These are phyloP conservation scores for Gastracanthus pulcherrimus DNA, from an alignment of 2,888 invertebrate species.

Conservation along the genomic window DNA sequence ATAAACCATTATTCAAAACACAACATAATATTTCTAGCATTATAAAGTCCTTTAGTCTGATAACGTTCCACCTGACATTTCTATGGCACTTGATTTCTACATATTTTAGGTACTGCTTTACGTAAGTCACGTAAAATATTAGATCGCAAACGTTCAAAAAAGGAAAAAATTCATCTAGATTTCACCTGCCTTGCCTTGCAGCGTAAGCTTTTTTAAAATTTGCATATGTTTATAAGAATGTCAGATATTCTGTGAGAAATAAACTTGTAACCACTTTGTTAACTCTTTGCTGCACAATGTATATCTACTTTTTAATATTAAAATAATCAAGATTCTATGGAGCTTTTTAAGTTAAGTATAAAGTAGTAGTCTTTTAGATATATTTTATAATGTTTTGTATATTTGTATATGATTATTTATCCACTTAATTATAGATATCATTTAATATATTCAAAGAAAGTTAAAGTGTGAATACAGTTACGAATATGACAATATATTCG, in stretches of 20 bases:
- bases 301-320: too few species aligned
- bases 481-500: too few species aligned
- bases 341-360: too few species aligned
- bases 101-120: neutral
- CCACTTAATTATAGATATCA: too few species aligned
- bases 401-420: too few species aligned
- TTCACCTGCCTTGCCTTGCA: neutral
- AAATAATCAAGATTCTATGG: too few species aligned
- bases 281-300: neutral
- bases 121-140: conserved; percentile 50
- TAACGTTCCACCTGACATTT: neutral
- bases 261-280: too few species aligned
- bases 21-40: neutral
- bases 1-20: neutral
- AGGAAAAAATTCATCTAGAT: neutral
- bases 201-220: neutral
- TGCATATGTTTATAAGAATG: neutral
- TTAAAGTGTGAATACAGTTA: too few species aligned
- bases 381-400: too few species aligned
- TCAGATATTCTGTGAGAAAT: neutral
- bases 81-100: conserved; percentile 18
- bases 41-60: neutral
- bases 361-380: too few species aligned
- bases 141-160: neutral
- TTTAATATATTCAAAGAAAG: too few species aligned